Evolutionary conservation across 2,113 vertebrate species (phyloP).

Genomic region (Oxyruncus cristatus): DNA sequence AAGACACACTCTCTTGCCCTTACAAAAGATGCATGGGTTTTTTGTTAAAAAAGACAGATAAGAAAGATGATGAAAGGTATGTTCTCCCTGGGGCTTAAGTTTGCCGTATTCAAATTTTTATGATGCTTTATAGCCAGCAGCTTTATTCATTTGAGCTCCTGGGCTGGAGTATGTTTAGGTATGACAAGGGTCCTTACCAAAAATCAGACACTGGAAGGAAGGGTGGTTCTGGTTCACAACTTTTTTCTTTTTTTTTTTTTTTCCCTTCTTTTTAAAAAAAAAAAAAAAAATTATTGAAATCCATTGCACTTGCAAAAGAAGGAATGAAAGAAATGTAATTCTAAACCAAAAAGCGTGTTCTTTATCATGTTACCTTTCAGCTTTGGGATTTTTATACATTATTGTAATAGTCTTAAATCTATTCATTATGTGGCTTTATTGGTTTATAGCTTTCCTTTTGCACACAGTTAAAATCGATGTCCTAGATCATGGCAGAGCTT

Average conservation of each 20-base stretch:
- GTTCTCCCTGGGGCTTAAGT: not conserved
- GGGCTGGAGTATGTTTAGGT: no score
- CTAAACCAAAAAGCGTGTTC: not conserved
- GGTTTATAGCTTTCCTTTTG: constrained; percentile 33
- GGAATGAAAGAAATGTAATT: not conserved
- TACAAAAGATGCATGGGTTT: not conserved
- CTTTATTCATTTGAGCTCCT: not conserved
- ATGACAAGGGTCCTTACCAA: not conserved
- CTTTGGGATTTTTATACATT: not conserved
- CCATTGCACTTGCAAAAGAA: not conserved
- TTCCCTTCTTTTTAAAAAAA: no score
- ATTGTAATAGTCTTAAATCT: not conserved
- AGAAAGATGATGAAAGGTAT: not conserved
- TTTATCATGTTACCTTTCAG: not conserved
- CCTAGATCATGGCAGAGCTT: not conserved
- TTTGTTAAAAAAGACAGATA: not conserved
- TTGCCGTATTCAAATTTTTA: not conserved
- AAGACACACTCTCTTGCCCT: not conserved
- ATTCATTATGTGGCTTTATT: constrained; percentile 12
- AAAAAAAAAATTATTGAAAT: not conserved
- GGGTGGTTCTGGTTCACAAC: not conserved
- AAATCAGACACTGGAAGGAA: not conserved
- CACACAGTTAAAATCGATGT: not conserved
- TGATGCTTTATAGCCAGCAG: not conserved
- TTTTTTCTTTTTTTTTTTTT: not conserved